Conservation (phyloP, 2,113 vertebrate species). For the Nyctereutes procyonoides region DNA sequence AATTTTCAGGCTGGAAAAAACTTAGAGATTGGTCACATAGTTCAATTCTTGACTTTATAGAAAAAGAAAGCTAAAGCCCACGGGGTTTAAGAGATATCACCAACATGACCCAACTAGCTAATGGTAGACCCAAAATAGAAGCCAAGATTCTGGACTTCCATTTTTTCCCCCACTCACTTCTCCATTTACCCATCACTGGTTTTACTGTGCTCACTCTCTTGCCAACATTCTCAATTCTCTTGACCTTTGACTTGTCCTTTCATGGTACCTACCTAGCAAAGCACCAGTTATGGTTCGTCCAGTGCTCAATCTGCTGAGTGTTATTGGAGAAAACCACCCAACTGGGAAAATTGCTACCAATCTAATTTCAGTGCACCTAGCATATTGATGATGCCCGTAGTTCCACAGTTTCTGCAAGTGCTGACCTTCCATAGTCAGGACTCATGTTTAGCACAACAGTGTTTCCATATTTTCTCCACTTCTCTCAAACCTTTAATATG, state of each 20-base stretch:
- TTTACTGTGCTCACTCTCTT: not conserved
- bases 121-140: not conserved
- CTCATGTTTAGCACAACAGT: not conserved
- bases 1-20: not conserved
- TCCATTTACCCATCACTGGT: not conserved
- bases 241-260: not conserved
- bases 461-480: not conserved
- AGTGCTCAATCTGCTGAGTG: not conserved
- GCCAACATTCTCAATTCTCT: not conserved
- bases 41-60: not conserved
- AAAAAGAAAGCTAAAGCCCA: conserved; percentile 9
- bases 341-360: not conserved
- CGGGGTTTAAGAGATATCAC: not conserved
- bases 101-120: not conserved
- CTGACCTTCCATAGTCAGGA: not conserved
- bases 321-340: conserved; percentile 4
- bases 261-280: not conserved
- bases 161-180: not conserved
- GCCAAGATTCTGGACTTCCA: not conserved
- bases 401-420: not conserved
- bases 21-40: not conserved
- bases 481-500: not conserved
- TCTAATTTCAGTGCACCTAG: not conserved
- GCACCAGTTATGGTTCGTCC: not conserved
- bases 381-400: not conserved